phyloP scores from a whole-genome alignment of 2,797 vertebrate genomes.

The Ateles fusciceps region DNA sequence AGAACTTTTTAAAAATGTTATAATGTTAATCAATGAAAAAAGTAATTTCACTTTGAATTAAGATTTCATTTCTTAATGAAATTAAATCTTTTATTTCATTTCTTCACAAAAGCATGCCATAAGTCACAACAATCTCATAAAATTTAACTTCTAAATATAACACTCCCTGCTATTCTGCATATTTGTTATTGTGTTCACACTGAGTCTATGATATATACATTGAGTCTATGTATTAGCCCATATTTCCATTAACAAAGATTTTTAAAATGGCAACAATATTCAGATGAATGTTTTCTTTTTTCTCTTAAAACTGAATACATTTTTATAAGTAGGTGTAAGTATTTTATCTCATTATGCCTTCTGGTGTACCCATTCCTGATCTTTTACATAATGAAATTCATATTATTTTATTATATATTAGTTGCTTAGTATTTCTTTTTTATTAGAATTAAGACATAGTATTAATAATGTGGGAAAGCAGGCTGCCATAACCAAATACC shows the following conservation, averaged over 20 bases:
- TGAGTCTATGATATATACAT: background rate
- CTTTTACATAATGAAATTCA: background rate
- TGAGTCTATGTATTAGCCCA: background rate
- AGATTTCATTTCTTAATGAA: too few species aligned
- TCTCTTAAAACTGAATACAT: background rate
- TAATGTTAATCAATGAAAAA: background rate
- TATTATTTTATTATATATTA: background rate
- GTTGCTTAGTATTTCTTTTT: background rate
- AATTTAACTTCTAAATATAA: background rate
- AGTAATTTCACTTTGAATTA: background rate
- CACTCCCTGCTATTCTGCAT: background rate
- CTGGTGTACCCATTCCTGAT: background rate
- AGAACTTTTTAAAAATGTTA: constrained; percentile 16
- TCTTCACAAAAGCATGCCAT: background rate
- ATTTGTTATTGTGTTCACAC: background rate
- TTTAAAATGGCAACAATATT: background rate
- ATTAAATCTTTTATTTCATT: too few species aligned
- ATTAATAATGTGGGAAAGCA: background rate
- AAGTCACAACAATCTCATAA: background rate
- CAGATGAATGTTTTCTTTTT: background rate
- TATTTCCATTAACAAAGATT: background rate
- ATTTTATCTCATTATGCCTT: background rate
- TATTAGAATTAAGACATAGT: background rate
- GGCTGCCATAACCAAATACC: background rate
- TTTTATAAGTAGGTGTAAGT: background rate